Base-by-base conservation (phyloP, 2,113 vertebrate genomes). In the Diphyllodes magnificus region DNA sequence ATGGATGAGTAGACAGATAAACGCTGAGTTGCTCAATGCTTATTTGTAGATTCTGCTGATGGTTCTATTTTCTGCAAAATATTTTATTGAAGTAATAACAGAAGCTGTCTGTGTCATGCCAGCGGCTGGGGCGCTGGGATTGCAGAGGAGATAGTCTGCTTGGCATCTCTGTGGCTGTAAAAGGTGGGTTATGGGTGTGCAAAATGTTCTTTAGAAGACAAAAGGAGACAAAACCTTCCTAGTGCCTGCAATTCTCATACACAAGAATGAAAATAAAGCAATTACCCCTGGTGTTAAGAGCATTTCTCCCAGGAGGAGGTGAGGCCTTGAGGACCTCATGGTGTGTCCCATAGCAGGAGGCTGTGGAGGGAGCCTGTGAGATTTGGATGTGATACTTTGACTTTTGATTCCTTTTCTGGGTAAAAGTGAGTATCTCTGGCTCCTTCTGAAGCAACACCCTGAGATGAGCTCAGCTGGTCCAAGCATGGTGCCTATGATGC, bases 41-140 rank as follows among this genome's bases (percentile, higher is more conserved):
- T 93, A 75, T 82, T 94, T 96, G 82, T 84, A 50, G 92, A 93
- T 96, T 96, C 80, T 96, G 92, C 95, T 96, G 94, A 94, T 94
- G 89, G 84, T 84, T 94, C 81, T 92, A 33, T 96, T 96, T 96
- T 91, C 86, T 84, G 49, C 37, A 79, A 88, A 92, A 80, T 93
- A 94, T 92, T 94, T 96, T 87, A 86, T 18, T 82, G 64, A 77
- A 88, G 70, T 80, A 69, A 44, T 93, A 94, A 78, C 59, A 91
- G 73, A 87, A 71, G 81, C 89, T 80, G 68, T 57, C 72, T 90
- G 57, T 47, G 88, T 90, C 75, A 4, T 78, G 69, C 56, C 33
- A 42, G 53, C 14, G 9, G 76, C 61, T 70, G 66, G 28, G 28
- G 65, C 1, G 0, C 3, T 0, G 1, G 24, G 78, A 37, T 16